Evolutionary conservation across 2,797 vertebrate species (phyloP).

Genomic region (Onychomys leucogaster): DNA sequence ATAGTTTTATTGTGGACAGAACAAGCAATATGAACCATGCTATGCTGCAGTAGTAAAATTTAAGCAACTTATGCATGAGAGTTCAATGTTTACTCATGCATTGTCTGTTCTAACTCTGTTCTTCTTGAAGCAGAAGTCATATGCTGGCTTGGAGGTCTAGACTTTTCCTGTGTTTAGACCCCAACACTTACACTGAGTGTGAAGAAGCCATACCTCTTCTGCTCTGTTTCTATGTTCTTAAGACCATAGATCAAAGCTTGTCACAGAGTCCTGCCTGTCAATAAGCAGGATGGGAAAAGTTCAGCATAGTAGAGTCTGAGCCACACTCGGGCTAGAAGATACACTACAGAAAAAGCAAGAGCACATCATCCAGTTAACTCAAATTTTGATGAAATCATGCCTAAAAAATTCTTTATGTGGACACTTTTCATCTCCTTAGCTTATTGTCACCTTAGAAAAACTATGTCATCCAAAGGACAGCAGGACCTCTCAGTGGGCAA

Average conservation of each 20-base stretch:
- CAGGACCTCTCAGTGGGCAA: neutral
- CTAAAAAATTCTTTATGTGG: neutral
- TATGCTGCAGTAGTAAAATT: accelerated
- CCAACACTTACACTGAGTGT: neutral
- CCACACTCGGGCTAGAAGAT: neutral
- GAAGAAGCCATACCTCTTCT: accelerated
- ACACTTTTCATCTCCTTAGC: neutral
- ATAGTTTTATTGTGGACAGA: accelerated
- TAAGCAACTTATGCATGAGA: accelerated
- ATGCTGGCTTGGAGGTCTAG: neutral
- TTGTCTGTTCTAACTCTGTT: accelerated
- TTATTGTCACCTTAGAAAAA: neutral
- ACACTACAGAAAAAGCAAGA: neutral
- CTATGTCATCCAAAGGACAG: neutral
- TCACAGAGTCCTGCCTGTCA: too few relatives aligned
- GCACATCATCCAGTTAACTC: neutral
- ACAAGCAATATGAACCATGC: too few relatives aligned
- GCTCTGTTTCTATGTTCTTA: neutral
- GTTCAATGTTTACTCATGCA: neutral
- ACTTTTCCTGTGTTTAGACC: neutral
- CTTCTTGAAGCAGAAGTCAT: neutral
- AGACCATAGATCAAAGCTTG: neutral
- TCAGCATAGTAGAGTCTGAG: neutral
- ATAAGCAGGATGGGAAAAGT: neutral
- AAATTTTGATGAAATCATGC: neutral